phyloP scores from a whole-genome alignment of 2,888 invertebrate species.

The Caenorhabditis virilis region DNA sequence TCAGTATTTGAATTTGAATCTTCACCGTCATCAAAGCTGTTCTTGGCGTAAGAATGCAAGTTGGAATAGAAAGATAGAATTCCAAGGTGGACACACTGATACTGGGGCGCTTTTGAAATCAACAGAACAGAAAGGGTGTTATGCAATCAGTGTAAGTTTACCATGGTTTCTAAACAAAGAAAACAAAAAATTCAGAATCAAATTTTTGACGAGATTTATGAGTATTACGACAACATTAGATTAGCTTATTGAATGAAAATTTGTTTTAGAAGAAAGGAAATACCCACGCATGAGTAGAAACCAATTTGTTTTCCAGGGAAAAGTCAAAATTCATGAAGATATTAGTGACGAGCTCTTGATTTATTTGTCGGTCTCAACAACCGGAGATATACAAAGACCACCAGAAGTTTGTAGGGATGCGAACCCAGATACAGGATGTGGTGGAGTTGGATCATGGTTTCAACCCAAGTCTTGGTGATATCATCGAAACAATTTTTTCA shows the following conservation, averaged over 20 bases:
- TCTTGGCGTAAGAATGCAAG: constrained; percentile 38
- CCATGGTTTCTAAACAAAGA: background rate
- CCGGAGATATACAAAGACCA: constrained; percentile 45
- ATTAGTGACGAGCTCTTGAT: constrained; percentile 46
- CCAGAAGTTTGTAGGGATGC: constrained; percentile 52
- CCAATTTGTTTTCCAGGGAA: constrained; percentile 32
- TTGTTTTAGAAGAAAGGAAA: too few relatives aligned
- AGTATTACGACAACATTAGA: too few relatives aligned
- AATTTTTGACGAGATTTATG: too few relatives aligned
- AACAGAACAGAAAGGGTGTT: constrained; percentile 48
- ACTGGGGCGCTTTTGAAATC: constrained; percentile 39
- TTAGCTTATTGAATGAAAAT: too few relatives aligned
- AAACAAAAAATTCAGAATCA: background rate
- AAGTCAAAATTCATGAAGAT: constrained; percentile 47
- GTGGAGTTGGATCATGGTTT: constrained; percentile 54
- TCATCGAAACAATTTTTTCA: constrained; percentile 14
- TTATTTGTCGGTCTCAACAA: constrained; percentile 47
- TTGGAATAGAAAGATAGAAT: constrained; percentile 50
- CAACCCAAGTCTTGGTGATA: background rate
- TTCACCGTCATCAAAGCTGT: constrained; percentile 51
- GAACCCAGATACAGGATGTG: constrained; percentile 44
- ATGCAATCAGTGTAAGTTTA: constrained; percentile 41
- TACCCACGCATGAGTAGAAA: too few relatives aligned
- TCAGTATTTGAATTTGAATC: constrained; percentile 43
- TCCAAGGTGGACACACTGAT: constrained; percentile 44